A percentile compares a stretch with the other conserved stretches of the same genome.
phyloP scores from a whole-genome alignment of 2,113 vertebrate genomes.

The Petroica traversi region DNA sequence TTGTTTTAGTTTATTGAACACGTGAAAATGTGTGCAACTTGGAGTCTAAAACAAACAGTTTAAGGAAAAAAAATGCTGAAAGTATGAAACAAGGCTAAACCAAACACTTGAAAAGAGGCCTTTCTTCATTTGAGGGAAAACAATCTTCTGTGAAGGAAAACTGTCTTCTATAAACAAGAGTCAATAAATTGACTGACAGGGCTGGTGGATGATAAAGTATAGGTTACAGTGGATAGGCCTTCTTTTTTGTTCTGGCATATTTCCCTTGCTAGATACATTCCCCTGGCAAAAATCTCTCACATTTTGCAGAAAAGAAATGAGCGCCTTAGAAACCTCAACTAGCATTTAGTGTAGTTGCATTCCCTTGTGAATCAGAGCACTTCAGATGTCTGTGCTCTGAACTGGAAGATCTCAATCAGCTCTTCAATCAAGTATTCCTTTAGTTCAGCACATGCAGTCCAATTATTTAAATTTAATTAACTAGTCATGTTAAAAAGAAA shows the following conservation, averaged over 20 bases:
- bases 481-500: not conserved
- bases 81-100: not conserved
- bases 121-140: slow-evolving; percentile 33
- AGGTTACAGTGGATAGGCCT: not conserved
- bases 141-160: not conserved
- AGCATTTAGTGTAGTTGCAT: not conserved
- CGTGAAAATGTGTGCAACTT: slow-evolving; percentile 55
- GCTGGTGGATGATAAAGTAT: not conserved
- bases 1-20: slow-evolving; percentile 71
- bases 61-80: slow-evolving; percentile 35
- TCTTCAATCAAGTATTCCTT: not conserved
- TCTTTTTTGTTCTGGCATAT: not conserved
- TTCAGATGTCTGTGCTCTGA: not conserved
- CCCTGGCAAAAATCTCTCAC: not conserved
- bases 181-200: not conserved
- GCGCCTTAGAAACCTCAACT: not conserved
- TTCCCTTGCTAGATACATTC: slow-evolving; percentile 12
- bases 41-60: slow-evolving; percentile 36
- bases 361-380: not conserved
- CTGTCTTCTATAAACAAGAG: not conserved
- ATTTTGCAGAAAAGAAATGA: not conserved
- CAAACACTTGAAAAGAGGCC: not conserved
- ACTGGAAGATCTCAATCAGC: not conserved
- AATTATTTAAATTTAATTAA: not conserved
- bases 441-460: not conserved